Conservation (phyloP, 1,140 invertebrate species). For the Macrostomum lignano region DNA sequence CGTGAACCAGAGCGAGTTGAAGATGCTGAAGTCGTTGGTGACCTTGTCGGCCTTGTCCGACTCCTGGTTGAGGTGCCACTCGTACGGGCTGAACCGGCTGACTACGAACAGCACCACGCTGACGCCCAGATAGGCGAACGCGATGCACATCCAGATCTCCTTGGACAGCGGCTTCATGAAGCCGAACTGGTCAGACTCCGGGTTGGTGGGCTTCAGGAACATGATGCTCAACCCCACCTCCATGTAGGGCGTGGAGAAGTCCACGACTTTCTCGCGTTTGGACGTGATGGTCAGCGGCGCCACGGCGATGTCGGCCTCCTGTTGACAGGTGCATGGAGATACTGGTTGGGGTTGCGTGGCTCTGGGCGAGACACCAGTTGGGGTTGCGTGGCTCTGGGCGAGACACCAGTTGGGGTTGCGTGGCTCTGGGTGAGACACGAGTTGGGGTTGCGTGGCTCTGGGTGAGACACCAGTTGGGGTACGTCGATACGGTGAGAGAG, state of each 20-base stretch:
- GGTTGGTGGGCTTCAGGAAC: slow-evolving; percentile 80
- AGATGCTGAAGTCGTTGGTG: slow-evolving; percentile 66
- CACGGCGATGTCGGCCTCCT: slow-evolving; percentile 81
- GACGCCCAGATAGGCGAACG: slow-evolving; percentile 80
- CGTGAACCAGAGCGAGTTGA: slow-evolving; percentile 47
- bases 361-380: no score
- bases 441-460: no score
- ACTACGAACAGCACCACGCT: slow-evolving; percentile 73
- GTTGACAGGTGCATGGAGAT: no score
- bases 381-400: no score
- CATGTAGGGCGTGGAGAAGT: slow-evolving; percentile 83
- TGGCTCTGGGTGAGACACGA: no score
- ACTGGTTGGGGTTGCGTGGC: no score
- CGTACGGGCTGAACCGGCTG: slow-evolving; percentile 72
- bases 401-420: no score
- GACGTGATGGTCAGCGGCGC: slow-evolving; percentile 81
- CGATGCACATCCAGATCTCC: slow-evolving; percentile 86
- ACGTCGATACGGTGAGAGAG: no score
- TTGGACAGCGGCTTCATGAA: slow-evolving; percentile 83
- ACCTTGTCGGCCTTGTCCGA: no score
- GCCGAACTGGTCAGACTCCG: slow-evolving; percentile 63
- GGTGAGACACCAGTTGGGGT: no score
- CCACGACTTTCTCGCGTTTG: slow-evolving; percentile 66
- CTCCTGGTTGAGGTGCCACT: slow-evolving; percentile 48
- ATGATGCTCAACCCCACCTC: slow-evolving; percentile 79